Percentiles rank a stretch among this genome's conserved stretches.
These are phyloP conservation scores for Microtus pennsylvanicus DNA, from an alignment of 2,113 vertebrate genomes.

Conservation along the genomic window DNA sequence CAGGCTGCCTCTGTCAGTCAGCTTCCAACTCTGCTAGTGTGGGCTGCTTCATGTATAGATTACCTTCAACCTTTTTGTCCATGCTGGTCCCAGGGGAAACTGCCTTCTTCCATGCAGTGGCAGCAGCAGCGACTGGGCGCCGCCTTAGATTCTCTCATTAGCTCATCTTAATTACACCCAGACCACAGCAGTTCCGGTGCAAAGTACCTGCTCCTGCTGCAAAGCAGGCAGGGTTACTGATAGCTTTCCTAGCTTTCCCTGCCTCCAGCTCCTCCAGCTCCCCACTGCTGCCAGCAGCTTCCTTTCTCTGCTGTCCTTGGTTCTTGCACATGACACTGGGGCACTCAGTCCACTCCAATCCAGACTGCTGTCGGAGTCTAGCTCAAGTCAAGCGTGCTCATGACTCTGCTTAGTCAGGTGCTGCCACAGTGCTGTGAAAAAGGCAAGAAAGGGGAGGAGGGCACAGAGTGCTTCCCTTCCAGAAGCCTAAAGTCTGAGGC, in stretches of 20 bases:
- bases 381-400: background rate
- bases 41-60: background rate
- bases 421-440: background rate
- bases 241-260: background rate
- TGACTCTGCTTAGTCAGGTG: conserved; percentile 30
- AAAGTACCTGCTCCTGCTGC: background rate
- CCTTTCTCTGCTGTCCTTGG: conserved; percentile 12
- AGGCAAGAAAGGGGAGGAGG: conserved; percentile 12
- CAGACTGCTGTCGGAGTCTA: background rate
- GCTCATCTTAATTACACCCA: conserved; percentile 59
- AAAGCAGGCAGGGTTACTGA: conserved; percentile 2
- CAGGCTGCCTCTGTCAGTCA: background rate
- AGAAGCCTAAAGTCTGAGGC: conserved; percentile 18
- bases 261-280: background rate
- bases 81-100: background rate
- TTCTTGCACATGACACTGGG: background rate
- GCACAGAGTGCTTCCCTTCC: background rate
- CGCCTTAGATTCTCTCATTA: background rate
- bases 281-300: background rate
- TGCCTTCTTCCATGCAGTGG: background rate
- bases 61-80: background rate
- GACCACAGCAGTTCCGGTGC: background rate
- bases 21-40: background rate
- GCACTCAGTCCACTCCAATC: background rate
- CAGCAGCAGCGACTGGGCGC: background rate